A percentile compares a stretch with the other conserved stretches of the same genome.
phyloP scores from a whole-genome alignment of 2,113 vertebrate genomes.

The Oenanthe oenanthe region DNA sequence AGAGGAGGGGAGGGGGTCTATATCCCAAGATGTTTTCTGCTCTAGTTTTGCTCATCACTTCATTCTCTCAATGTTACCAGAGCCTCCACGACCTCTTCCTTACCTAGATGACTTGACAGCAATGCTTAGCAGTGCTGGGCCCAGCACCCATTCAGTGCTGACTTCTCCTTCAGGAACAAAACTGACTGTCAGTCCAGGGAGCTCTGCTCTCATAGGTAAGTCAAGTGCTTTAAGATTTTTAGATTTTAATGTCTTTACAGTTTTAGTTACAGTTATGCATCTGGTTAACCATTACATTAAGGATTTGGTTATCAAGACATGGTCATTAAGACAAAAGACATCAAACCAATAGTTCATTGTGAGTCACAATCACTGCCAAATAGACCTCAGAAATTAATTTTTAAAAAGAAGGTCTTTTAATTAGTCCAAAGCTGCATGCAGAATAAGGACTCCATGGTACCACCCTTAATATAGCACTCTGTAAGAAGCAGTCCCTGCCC shows the following conservation, averaged over 20 bases:
- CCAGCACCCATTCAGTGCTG: conserved; percentile 63
- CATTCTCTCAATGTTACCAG: conserved; percentile 54
- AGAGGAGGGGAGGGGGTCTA: accelerated
- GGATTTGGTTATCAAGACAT: neutral
- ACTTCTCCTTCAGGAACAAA: conserved; percentile 75
- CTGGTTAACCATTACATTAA: neutral
- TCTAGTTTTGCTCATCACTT: neutral
- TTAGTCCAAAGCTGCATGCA: neutral
- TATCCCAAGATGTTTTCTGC: neutral
- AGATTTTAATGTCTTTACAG: neutral
- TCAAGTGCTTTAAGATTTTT: conserved; percentile 5
- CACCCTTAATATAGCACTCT: neutral
- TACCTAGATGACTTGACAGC: conserved; percentile 72
- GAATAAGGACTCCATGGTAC: neutral
- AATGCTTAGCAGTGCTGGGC: conserved; percentile 63
- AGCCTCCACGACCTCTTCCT: conserved; percentile 69
- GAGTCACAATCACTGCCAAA: neutral
- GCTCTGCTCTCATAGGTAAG: conserved; percentile 79
- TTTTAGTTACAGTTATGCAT: neutral
- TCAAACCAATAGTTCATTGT: neutral
- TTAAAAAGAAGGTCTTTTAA: neutral
- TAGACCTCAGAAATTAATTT: neutral
- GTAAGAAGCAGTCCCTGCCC: neutral
- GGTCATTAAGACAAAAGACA: neutral
- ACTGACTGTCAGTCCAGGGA: conserved; percentile 73